A percentile compares a stretch with the other conserved stretches of the same genome.
phyloP scores from a whole-genome alignment of 2,888 invertebrate genomes.

The Prosapia bicincta region DNA sequence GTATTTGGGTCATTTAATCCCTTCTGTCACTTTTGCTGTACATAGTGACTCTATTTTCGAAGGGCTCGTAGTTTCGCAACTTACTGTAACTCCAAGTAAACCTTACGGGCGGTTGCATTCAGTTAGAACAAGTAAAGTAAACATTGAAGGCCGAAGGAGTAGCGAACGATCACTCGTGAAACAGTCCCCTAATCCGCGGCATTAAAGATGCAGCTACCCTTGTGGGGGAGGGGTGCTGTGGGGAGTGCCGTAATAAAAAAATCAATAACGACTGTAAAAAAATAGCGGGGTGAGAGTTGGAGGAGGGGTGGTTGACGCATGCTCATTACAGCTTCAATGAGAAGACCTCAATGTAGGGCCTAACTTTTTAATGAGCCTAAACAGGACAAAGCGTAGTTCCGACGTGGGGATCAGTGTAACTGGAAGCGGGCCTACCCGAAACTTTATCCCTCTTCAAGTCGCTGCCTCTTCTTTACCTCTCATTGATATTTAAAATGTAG shows the following conservation, averaged over 20 bases:
- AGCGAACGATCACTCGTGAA: neutral
- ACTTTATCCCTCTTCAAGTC: too few species aligned
- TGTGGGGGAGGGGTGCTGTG: slow-evolving; percentile 30
- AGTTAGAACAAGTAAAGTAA: too few species aligned
- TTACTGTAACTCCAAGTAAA: too few species aligned
- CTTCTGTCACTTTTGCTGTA: too few species aligned
- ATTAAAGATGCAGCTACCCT: slow-evolving; percentile 36
- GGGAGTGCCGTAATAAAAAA: slow-evolving; percentile 39
- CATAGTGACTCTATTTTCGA: too few species aligned
- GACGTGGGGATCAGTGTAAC: too few species aligned
- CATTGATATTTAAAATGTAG: too few species aligned
- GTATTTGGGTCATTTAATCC: too few species aligned
- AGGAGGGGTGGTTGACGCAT: slow-evolving; percentile 30
- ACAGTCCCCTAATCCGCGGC: slow-evolving; percentile 22
- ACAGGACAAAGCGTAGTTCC: neutral
- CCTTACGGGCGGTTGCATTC: too few species aligned
- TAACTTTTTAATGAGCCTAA: neutral
- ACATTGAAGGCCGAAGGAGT: neutral
- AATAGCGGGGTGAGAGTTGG: slow-evolving; percentile 33
- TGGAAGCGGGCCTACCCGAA: too few species aligned
- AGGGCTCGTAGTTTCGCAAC: too few species aligned
- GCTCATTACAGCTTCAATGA: slow-evolving; percentile 34
- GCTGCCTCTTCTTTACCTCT: too few species aligned
- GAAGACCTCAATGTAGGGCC: slow-evolving; percentile 2
- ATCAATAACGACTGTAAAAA: slow-evolving; percentile 40